Base-by-base conservation (phyloP, 2,797 vertebrate genomes). In the Chelon labrosus region DNA sequence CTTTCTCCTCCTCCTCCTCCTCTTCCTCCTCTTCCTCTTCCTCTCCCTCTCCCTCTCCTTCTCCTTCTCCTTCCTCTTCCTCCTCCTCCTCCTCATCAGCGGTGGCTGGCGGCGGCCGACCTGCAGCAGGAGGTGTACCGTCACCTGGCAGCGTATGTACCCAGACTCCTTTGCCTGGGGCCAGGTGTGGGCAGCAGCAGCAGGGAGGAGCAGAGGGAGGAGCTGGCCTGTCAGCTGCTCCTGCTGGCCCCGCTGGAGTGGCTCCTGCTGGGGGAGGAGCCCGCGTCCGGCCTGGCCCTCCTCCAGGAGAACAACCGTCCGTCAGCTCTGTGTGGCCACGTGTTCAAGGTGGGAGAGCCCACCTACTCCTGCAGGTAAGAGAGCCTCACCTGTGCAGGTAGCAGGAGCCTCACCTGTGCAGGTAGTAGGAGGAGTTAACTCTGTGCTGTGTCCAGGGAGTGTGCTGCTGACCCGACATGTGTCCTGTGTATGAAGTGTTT, bases 401-500 rank as follows among this genome's bases (percentile, higher is more conserved):
- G 14, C 37, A 3, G 22, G 22, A 22, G 22, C 22, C 14, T 44
- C 10, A 70, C 35, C 13, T 16, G 42, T 5, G 31, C 96, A 97
- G 96, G 96, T 97, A 54, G 54, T 38, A 31, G 25, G 1, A 22
- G 22, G 22, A 22, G 22, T 31, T 31, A 31, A 31, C 31, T 31
- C 20, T 65, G 16, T 73, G 22, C 51, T 71, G 50, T 85, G 20
- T 85, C 14, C n/a, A 99, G 98, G 91, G 97, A 99, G 85, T 99
- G 98, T 89, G 98, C 98, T 10, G 96, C 98, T 46, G 98, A 99
- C 79, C 96, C 97, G 8, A 99, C 98, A 35, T 99, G 98, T 88
- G 98, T 99, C 58, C 92, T 99, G 66, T 99, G 98, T 88, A 99
- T 99, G 98, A 95, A 97, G 91, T 99, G 98, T 92, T 99, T 99